Conservation (phyloP, 2,797 vertebrate species). For the Cyclopterus lumpus region DNA sequence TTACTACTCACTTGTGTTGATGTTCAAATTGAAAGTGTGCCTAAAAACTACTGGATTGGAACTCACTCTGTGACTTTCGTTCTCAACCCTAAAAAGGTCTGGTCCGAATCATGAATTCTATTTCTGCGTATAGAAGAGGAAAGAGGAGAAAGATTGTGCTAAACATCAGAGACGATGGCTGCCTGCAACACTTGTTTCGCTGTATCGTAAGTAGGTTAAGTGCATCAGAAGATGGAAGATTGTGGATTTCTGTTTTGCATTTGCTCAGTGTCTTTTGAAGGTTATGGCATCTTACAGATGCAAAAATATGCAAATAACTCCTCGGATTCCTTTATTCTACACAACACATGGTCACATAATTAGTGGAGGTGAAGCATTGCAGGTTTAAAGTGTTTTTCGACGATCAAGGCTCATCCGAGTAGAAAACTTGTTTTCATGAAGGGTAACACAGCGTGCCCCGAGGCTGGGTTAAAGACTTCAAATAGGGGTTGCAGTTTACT, state of each 20-base stretch:
- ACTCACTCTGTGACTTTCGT: background rate
- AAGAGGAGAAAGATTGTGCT: background rate
- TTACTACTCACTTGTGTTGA: background rate
- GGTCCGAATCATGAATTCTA: background rate
- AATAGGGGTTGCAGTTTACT: constrained; percentile 39
- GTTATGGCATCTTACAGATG: constrained; percentile 46
- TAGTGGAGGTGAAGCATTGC: constrained; percentile 43
- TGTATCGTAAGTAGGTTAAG: constrained; percentile 13
- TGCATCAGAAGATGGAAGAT: constrained; percentile 34
- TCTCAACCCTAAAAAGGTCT: background rate
- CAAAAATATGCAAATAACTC: constrained; percentile 50
- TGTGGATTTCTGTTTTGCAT: constrained; percentile 43
- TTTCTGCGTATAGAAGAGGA: background rate
- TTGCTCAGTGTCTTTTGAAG: constrained; percentile 47
- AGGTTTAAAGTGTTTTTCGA: constrained; percentile 51
- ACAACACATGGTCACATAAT: constrained; percentile 57
- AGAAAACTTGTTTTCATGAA: constrained; percentile 48
- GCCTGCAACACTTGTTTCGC: constrained; percentile 5
- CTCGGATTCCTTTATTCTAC: constrained; percentile 19
- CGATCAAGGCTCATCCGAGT: constrained; percentile 55
- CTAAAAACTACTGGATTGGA: background rate
- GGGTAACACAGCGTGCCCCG: constrained; percentile 33
- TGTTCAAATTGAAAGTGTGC: background rate
- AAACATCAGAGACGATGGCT: background rate
- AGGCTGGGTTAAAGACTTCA: constrained; percentile 63